Evolutionary conservation across 2,113 vertebrate genomes (phyloP), one percentile per base, ranked within the genome.

Genomic region (Nothocercus julius): DNA sequence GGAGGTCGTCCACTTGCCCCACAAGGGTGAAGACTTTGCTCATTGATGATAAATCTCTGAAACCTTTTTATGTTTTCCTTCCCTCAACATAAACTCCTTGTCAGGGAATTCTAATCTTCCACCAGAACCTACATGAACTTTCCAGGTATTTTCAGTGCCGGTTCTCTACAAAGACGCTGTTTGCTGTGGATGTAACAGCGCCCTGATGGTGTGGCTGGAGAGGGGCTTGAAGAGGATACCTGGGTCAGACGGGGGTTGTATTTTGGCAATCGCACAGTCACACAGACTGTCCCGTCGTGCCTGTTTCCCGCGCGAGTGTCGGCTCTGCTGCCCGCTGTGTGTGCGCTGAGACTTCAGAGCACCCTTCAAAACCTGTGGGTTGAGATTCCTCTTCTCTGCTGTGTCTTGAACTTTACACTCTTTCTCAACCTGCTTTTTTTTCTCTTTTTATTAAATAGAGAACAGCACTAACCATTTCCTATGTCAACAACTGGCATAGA

Each of bases 121-220:
- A 7, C 30, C 27, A 38, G 4, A 20, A 25, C 9, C 32, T 32
- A 3, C 0, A 1, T 2, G 32, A 64, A 2, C n/a, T 67, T 42
- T 16, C 16, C 58, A 47, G 51, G 16, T 40, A 30, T 45, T 34
- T 34, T 27, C 54, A 30, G 32, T 15, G 5, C 12, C 51, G 27
- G 24, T 51, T 70, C 54, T 36, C 49, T 59, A 5, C 58, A 4
- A 2, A 20, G 81, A 5, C 0, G 3, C 27, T 9, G 28, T 58
- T 68, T 2, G 1, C 74, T 27, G 1, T 2, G 8, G 1, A 5
- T 11, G 36, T 44, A 8, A 4, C 15, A 6, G 49, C 34, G 1
- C 6, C 1, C 40, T 14, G 75, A 42, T 14, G 81, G 20, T 74
- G 17, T 20, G 17, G 11, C 5, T 8, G 18, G 27, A 28, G 27